Evolutionary conservation across 2,797 vertebrate species (phyloP).

Genomic region (Chiloscyllium punctatum): DNA sequence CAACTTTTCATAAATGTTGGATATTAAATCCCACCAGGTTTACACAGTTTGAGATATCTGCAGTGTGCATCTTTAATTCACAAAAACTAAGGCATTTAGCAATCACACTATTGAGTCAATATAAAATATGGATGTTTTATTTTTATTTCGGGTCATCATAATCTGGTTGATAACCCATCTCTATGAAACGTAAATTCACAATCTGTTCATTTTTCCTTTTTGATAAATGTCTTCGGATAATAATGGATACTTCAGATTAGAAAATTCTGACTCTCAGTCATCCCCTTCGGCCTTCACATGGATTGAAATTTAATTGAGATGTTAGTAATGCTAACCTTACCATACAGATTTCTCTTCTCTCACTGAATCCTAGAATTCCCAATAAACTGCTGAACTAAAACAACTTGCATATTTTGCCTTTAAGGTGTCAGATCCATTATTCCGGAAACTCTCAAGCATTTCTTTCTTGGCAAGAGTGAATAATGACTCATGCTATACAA

Average conservation of each 20-base stretch:
- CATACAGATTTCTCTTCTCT: neutral
- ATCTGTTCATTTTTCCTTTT: neutral
- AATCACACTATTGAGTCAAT: neutral
- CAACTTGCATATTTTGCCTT: no score
- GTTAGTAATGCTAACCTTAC: neutral
- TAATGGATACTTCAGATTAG: neutral
- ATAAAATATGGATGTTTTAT: neutral
- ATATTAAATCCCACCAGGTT: neutral
- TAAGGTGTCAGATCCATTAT: neutral
- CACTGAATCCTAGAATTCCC: neutral
- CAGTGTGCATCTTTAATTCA: neutral
- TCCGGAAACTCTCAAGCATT: neutral
- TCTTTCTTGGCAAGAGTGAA: neutral
- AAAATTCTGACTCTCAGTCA: neutral
- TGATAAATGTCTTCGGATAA: neutral
- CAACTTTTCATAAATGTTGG: neutral
- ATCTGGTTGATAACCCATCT: no score
- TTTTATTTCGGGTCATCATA: no score
- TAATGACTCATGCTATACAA: constrained; percentile 6
- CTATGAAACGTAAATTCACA: neutral
- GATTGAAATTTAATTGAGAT: neutral
- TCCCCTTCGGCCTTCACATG: neutral
- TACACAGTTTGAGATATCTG: neutral
- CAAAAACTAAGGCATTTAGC: neutral
- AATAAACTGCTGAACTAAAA: neutral